Percentiles rank a stretch among this genome's conserved stretches.
Evolutionary conservation across 1,140 invertebrate genomes (phyloP).

Genomic region (Hestina assimilis): DNA sequence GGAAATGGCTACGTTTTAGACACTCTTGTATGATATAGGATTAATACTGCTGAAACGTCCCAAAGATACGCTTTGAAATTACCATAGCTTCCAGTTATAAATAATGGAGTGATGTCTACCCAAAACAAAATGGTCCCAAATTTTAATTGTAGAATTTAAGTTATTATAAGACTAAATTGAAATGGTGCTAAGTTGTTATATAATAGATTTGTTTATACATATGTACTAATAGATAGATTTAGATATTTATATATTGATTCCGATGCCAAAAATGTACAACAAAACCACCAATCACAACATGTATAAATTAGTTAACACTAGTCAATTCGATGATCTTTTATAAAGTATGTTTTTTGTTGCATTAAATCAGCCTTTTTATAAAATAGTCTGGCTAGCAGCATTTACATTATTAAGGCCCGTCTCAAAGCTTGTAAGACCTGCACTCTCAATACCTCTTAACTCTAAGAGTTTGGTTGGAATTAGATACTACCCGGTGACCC

Average conservation of each 20-base stretch:
- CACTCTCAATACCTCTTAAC: too few species aligned
- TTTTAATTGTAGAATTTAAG: slow-evolving; percentile 23
- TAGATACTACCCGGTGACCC: too few species aligned
- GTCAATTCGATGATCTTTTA: slow-evolving; percentile 44
- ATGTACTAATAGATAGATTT: slow-evolving; percentile 21
- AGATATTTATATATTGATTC: slow-evolving; percentile 51
- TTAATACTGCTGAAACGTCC: slow-evolving; percentile 32
- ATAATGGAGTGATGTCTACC: slow-evolving; percentile 30
- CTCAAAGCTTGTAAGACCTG: too few species aligned
- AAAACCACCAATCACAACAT: slow-evolving; percentile 63
- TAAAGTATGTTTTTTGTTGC: slow-evolving; percentile 9
- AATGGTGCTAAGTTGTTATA: slow-evolving; percentile 51
- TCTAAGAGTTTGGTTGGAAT: too few species aligned
- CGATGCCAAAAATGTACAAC: slow-evolving; percentile 66
- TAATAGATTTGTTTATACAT: slow-evolving; percentile 16
- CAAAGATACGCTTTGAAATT: slow-evolving; percentile 68
- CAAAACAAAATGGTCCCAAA: slow-evolving; percentile 39
- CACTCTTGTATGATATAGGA: slow-evolving; percentile 71
- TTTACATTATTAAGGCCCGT: too few species aligned
- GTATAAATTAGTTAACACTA: slow-evolving; percentile 58
- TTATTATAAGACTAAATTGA: slow-evolving; percentile 22
- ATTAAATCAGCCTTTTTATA: neutral
- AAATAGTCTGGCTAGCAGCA: neutral
- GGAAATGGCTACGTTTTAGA: slow-evolving; percentile 65
- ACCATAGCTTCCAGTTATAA: slow-evolving; percentile 45